Conservation (phyloP, 2,888 invertebrate genomes). For the Lordiphosa andalusiaca region DNA sequence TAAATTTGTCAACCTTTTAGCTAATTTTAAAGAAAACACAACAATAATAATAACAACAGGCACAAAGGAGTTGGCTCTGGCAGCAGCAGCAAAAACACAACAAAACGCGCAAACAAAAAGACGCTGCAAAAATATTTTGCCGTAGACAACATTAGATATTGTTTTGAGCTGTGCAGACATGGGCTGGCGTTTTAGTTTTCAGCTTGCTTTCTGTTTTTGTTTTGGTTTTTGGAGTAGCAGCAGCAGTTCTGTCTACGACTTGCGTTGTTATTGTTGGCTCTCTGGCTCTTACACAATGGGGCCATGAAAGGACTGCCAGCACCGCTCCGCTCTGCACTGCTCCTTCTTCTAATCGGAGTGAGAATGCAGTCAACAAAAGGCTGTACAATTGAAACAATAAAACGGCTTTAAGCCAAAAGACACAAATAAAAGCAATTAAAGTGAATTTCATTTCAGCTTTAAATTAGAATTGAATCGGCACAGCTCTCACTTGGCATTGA, state of each 20-base stretch:
- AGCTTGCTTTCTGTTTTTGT: slow-evolving; percentile 33
- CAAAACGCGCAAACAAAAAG: slow-evolving; percentile 37
- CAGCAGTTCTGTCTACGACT: slow-evolving; percentile 18
- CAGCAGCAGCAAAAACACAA: slow-evolving; percentile 12
- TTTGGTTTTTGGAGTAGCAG: slow-evolving; percentile 20
- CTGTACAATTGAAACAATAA: slow-evolving; percentile 72
- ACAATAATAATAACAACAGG: slow-evolving; percentile 18
- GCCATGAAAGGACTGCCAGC: slow-evolving; percentile 55
- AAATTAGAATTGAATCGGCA: background rate
- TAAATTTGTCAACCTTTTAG: slow-evolving; percentile 52
- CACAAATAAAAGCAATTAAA: slow-evolving; percentile 43
- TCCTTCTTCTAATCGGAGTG: slow-evolving; percentile 38
- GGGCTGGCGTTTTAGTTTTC: slow-evolving; percentile 56
- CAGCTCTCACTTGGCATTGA: slow-evolving; percentile 56
- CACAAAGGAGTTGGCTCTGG: background rate
- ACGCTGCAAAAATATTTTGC: slow-evolving; percentile 67
- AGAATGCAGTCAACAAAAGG: slow-evolving; percentile 55
- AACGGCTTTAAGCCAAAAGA: slow-evolving; percentile 60
- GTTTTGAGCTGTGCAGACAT: slow-evolving; percentile 70
- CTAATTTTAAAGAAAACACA: slow-evolving; percentile 61
- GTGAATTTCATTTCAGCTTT: slow-evolving; percentile 33
- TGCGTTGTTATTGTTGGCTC: slow-evolving; percentile 28
- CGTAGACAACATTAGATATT: slow-evolving; percentile 71
- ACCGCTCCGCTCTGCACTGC: background rate
- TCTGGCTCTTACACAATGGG: slow-evolving; percentile 48